Conservation (phyloP, 1,140 invertebrate species). For the Sarcophaga bullata region DNA sequence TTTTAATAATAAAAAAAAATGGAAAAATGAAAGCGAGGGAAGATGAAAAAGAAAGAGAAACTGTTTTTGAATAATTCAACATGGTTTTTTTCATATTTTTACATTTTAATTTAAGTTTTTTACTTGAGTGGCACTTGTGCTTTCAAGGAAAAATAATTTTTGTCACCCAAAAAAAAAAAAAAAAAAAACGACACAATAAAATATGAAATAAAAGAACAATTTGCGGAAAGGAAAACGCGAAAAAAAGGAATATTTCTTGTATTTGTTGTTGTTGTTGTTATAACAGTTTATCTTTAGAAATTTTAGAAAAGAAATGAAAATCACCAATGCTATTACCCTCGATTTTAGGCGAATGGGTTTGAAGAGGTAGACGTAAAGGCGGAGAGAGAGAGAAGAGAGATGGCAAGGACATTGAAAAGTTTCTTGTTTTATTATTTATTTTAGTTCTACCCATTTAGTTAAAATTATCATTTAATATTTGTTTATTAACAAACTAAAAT, state of each 20-base stretch:
- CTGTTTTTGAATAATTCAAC: slow-evolving; percentile 19
- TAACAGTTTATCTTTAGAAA: neutral
- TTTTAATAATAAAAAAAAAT: neutral
- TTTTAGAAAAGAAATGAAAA: slow-evolving; percentile 16
- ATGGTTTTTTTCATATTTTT: neutral
- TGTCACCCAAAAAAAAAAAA: slow-evolving; percentile 2
- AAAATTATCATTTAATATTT: slow-evolving; percentile 23
- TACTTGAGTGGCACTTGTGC: slow-evolving; percentile 19
- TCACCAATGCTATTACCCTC: neutral
- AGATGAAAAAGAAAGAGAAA: neutral
- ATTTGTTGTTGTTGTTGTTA: neutral
- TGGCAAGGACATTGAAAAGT: neutral
- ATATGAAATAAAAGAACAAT: too few relatives aligned
- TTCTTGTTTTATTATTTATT: neutral
- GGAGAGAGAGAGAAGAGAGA: neutral
- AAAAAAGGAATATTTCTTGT: too few relatives aligned
- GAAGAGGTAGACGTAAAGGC: too few relatives aligned
- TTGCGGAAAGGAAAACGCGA: too few relatives aligned
- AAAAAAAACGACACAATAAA: too few relatives aligned
- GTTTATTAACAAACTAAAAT: neutral
- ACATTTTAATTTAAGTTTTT: slow-evolving; percentile 22
- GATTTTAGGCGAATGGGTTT: too few relatives aligned
- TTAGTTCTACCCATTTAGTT: neutral
- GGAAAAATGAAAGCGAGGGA: neutral
- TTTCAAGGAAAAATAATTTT: slow-evolving; percentile 27